Base-by-base conservation (phyloP, 2,797 vertebrate species). In the Etheostoma nigrum region DNA sequence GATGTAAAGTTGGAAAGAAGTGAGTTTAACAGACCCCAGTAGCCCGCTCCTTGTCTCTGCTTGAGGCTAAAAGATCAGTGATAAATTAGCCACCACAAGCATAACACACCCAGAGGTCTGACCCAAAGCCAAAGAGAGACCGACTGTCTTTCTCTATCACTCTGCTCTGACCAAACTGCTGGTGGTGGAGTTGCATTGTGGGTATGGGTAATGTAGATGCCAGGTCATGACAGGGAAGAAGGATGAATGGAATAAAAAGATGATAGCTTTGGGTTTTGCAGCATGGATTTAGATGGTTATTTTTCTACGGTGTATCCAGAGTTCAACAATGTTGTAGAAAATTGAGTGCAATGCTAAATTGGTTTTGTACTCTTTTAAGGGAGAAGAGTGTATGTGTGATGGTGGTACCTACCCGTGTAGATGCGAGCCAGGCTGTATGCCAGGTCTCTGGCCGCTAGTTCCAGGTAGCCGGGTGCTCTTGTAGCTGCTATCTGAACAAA, bases 361-460 rank as follows among this genome's bases (percentile, higher is more conserved):
- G 14, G 16, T 18, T 51, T n/a, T 14, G 14, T 47, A 27, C 16
- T 18, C 18, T 25, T 40, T 48, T 12, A 63, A 10, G 6, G 48
- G 16, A 65, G 45, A 60, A 13, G 21, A 64, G 18, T 4, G 23
- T 11, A 21, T 16, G 5, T 23, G 51, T 72, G 63, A 18, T 40
- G 62, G 55, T 72, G 36, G 30, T 54, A 27, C 58, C 16, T 91
- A 96, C 96, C 97, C 76, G 90, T 89, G 60, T 96, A 97, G 86
- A 94, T 94, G 82, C 95, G 92, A 4, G 96, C 95, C 16, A 97
- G 89, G 76, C 91, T 93, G 86, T 95, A 97, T 33, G 96, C 94
- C 77, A 97, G 87, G 85, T 97, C 96, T 85, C 96, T 91, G 4
- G 96, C 95, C 51, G 95, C 92, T 7, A 96, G 80, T 79, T 97